These are phyloP conservation scores for Pyralis farinalis DNA, from an alignment of 2,888 invertebrate genomes.

Conservation along the genomic window DNA sequence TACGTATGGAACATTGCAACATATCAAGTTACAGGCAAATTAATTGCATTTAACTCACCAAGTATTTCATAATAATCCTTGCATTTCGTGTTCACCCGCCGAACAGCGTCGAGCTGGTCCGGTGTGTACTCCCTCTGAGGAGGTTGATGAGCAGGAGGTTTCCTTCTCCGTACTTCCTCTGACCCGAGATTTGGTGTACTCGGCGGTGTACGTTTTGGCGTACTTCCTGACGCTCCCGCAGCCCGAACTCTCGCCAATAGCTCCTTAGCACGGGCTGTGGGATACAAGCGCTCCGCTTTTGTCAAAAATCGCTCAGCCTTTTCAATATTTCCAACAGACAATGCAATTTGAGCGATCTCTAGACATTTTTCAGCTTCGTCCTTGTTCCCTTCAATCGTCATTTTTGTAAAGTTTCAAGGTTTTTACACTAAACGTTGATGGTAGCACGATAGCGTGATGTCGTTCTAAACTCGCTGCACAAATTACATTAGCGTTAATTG, in stretches of 20 bases:
- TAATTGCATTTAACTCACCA: slow-evolving; percentile 69
- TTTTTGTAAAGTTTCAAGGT: slow-evolving; percentile 31
- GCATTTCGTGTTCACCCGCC: slow-evolving; percentile 83
- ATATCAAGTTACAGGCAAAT: no score
- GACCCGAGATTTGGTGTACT: slow-evolving; percentile 37
- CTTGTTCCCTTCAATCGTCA: slow-evolving; percentile 74
- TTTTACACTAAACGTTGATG: slow-evolving; percentile 12
- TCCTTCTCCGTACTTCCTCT: slow-evolving; percentile 52
- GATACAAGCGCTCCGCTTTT: slow-evolving; percentile 94
- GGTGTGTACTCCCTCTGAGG: slow-evolving; percentile 83
- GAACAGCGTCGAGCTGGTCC: slow-evolving; percentile 88
- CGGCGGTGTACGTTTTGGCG: slow-evolving; percentile 58
- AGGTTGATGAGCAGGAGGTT: slow-evolving; percentile 51
- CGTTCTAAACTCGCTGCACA: slow-evolving; percentile 26
- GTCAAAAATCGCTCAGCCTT: slow-evolving; percentile 93
- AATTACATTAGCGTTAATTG: slow-evolving; percentile 51
- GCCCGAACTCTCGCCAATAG: slow-evolving; percentile 66
- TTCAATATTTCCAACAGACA: slow-evolving; percentile 87
- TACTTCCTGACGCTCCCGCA: slow-evolving; percentile 56
- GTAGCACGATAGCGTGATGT: slow-evolving; percentile 21
- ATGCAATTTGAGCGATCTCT: slow-evolving; percentile 88
- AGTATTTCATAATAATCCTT: slow-evolving; percentile 99
- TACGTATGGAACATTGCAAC: no score
- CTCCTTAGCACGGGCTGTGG: slow-evolving; percentile 91
- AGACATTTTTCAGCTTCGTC: slow-evolving; percentile 96